These are phyloP conservation scores for Hoplias malabaricus DNA, from an alignment of 2,113 vertebrate species.

Conservation along the genomic window DNA sequence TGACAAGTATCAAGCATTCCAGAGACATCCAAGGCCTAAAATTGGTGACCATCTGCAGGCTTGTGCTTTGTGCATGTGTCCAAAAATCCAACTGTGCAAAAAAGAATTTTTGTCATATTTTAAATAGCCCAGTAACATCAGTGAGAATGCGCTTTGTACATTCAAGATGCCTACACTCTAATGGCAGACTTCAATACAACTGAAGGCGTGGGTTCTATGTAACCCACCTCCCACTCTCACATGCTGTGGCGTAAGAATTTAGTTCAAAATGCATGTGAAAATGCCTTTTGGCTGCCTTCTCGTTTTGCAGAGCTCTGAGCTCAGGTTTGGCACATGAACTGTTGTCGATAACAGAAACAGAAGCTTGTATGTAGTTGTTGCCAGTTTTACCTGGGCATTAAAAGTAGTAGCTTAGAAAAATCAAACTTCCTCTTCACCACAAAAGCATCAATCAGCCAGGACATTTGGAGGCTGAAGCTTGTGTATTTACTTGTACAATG, in stretches of 20 bases:
- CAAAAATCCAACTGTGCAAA: constrained; percentile 33
- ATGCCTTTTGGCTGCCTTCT: not conserved
- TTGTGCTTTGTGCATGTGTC: constrained; percentile 15
- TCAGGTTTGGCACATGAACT: not conserved
- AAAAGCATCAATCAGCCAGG: too few species aligned
- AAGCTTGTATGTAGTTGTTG: not conserved
- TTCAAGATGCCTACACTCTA: not conserved
- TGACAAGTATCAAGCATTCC: constrained; percentile 11
- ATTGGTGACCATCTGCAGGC: constrained; percentile 19
- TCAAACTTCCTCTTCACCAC: too few species aligned
- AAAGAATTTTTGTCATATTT: constrained; percentile 23
- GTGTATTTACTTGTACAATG: not conserved
- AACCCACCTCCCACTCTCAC: not conserved
- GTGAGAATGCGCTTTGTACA: constrained; percentile 2
- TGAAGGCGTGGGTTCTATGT: not conserved
- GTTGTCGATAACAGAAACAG: not conserved
- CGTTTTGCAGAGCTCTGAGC: constrained; percentile 9
- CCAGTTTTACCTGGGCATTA: not conserved
- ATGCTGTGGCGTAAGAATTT: constrained; percentile 5
- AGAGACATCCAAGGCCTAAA: constrained; percentile 25
- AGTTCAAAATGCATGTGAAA: not conserved
- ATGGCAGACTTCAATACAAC: not conserved
- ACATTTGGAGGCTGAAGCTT: too few species aligned
- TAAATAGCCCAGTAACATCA: not conserved
- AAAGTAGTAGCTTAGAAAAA: too few species aligned